phyloP scores from a whole-genome alignment of 1,140 invertebrate species.

The Aphidius gifuensis region DNA sequence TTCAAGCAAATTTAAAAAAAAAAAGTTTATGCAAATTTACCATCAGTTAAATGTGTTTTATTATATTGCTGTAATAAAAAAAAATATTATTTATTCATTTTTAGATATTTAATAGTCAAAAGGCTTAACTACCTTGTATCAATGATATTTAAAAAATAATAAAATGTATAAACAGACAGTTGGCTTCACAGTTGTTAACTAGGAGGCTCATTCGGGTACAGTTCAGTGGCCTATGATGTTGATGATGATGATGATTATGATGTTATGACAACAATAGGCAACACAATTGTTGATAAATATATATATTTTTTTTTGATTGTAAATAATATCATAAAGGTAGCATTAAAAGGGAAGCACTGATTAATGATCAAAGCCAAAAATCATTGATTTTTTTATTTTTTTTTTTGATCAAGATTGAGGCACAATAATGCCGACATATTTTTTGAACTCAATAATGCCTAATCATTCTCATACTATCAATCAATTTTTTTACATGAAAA shows the following conservation, averaged over 20 bases:
- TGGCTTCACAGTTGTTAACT: no score
- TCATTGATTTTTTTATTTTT: conserved; percentile 30
- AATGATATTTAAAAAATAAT: conserved; percentile 1
- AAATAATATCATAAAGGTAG: conserved; percentile 23
- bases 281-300: no score
- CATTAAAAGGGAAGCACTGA: conserved; percentile 32
- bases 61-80: no score
- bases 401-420: conserved; percentile 21
- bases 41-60: no score
- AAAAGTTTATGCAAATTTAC: no score
- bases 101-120: not conserved
- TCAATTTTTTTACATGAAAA: conserved; percentile 29
- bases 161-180: not conserved
- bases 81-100: no score
- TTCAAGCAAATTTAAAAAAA: no score
- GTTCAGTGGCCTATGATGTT: conserved; percentile 22
- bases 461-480: conserved; percentile 45
- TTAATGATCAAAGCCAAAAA: conserved; percentile 39
- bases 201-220: conserved; percentile 21
- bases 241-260: conserved; percentile 1
- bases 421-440: conserved; percentile 40
- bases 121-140: conserved; percentile 9
- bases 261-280: conserved; percentile 32
- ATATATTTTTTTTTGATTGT: no score
- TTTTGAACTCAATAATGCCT: conserved; percentile 33